phyloP scores from a whole-genome alignment of 2,888 invertebrate species.

The Achlya flavicornis region DNA sequence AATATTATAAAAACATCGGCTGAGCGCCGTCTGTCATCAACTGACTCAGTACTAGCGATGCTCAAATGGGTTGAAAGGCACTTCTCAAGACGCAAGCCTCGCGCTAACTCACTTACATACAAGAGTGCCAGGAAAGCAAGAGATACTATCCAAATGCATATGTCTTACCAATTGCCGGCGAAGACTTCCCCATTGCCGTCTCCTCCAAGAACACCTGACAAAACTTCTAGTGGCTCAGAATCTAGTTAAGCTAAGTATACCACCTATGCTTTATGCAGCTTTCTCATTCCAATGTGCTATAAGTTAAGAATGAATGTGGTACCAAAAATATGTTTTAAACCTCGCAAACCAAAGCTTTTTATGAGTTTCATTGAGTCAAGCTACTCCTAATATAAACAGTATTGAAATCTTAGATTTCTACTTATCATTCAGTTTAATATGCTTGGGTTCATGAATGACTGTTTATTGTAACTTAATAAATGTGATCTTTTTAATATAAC shows the following conservation, averaged over 20 bases:
- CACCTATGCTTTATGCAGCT: constrained; percentile 12
- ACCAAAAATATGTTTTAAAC: not conserved
- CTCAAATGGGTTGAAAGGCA: constrained; percentile 95
- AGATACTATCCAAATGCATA: constrained; percentile 91
- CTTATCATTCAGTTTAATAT: not conserved
- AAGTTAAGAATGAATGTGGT: not conserved
- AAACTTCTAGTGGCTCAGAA: constrained; percentile 70
- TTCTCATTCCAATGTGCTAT: constrained; percentile 13
- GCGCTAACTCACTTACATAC: constrained; percentile 87
- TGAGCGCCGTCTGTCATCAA: constrained; percentile 93
- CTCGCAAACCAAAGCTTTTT: constrained; percentile 9
- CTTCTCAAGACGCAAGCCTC: constrained; percentile 90
- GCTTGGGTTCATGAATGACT: not conserved
- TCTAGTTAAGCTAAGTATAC: constrained; percentile 65
- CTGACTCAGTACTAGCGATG: constrained; percentile 95
- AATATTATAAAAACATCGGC: constrained; percentile 94
- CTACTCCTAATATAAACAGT: not conserved
- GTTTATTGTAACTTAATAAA: constrained; percentile 1
- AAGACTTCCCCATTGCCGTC: constrained; percentile 63
- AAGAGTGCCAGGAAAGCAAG: constrained; percentile 83
- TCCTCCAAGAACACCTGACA: constrained; percentile 63
- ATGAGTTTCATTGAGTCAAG: not conserved
- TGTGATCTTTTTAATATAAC: not conserved
- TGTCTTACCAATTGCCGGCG: constrained; percentile 85
- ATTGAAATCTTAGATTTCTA: constrained; percentile 11